A percentile compares a stretch with the other conserved stretches of the same genome.
These are phyloP conservation scores for Eustalomyia histrio DNA, from an alignment of 2,888 invertebrate genomes.

Conservation along the genomic window DNA sequence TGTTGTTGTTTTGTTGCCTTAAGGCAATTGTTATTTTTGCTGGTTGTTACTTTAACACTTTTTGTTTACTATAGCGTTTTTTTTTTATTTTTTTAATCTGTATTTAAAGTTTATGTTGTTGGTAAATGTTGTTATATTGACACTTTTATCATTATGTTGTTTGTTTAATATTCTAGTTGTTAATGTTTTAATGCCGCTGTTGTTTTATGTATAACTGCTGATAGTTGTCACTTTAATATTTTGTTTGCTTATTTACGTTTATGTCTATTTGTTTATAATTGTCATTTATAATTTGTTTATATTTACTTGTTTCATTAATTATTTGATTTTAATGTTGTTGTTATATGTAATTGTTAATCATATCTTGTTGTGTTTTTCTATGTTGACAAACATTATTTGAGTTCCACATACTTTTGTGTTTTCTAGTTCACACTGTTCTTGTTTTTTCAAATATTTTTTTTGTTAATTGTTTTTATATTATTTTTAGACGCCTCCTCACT, in stretches of 20 bases:
- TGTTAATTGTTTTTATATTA: slow-evolving; percentile 45
- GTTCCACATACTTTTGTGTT: slow-evolving; percentile 10
- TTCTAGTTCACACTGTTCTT: slow-evolving; percentile 5
- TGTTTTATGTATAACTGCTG: slow-evolving; percentile 12
- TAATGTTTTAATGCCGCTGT: background rate
- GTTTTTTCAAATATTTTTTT: slow-evolving; percentile 8
- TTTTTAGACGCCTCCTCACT: slow-evolving; percentile 40
- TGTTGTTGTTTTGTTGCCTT: slow-evolving; percentile 35
- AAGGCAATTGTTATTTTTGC: slow-evolving; percentile 31
- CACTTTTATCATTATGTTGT: background rate
- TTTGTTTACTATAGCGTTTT: background rate
- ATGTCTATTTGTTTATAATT: slow-evolving; percentile 46
- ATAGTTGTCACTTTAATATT: slow-evolving; percentile 12
- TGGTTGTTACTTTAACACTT: slow-evolving; percentile 33
- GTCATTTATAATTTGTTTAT: slow-evolving; percentile 58
- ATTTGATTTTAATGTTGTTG: slow-evolving; percentile 35
- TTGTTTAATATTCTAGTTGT: slow-evolving; percentile 4
- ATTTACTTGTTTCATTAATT: slow-evolving; percentile 37
- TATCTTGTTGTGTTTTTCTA: slow-evolving; percentile 17
- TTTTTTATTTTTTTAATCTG: background rate
- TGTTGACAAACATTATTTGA: slow-evolving; percentile 7
- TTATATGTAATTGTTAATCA: slow-evolving; percentile 21
- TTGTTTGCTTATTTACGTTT: slow-evolving; percentile 33
- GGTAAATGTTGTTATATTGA: slow-evolving; percentile 1
- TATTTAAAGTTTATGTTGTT: background rate